Evolutionary conservation across 2,113 vertebrate species (phyloP).

Genomic region (Micromys minutus): DNA sequence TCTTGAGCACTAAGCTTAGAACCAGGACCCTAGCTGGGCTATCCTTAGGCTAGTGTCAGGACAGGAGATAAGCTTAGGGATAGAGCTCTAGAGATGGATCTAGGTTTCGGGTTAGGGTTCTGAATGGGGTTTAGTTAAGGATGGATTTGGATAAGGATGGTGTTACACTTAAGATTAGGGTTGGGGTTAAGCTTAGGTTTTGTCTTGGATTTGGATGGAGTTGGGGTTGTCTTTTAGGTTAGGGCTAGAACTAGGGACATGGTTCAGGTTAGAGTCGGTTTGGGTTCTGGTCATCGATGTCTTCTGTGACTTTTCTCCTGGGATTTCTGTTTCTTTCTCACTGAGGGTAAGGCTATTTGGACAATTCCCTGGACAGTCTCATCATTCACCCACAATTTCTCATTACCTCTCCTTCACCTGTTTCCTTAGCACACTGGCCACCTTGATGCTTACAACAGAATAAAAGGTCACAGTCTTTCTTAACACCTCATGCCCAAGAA

Average conservation of each 20-base stretch:
- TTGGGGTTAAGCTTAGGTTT: neutral
- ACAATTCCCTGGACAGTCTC: too few relatives aligned
- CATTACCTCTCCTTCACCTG: accelerated
- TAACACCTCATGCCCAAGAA: neutral
- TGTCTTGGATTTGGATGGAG: neutral
- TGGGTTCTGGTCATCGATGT: neutral
- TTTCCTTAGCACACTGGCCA: too few relatives aligned
- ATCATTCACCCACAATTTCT: neutral
- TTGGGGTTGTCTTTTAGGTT: neutral
- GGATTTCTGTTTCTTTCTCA: neutral
- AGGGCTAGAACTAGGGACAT: neutral
- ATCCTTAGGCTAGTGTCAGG: neutral
- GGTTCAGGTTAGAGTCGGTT: neutral
- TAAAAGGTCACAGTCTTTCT: neutral
- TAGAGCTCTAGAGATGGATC: neutral
- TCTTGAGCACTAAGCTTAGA: neutral
- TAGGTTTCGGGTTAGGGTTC: neutral
- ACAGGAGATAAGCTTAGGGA: neutral
- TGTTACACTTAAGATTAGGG: neutral
- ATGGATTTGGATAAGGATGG: neutral
- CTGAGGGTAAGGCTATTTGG: neutral
- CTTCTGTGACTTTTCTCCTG: neutral
- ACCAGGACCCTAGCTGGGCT: neutral
- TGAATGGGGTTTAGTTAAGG: too few relatives aligned
- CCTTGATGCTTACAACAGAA: neutral